Conservation (phyloP, 1,140 invertebrate species). For the Belonocnema kinseyi region DNA sequence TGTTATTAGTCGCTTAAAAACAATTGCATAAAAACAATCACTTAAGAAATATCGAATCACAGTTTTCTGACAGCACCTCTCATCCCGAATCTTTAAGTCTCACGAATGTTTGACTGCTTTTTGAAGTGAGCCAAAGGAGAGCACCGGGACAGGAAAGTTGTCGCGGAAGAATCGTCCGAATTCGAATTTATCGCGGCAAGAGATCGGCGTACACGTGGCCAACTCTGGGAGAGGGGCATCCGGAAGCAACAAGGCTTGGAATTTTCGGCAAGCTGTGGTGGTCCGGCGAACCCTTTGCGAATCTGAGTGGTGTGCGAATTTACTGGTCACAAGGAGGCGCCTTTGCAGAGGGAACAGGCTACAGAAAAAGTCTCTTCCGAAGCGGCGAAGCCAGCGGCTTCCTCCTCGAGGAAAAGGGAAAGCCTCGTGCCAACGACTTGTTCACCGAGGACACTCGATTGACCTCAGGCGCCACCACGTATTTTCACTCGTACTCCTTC, state of each 20-base stretch:
- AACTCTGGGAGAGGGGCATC: not conserved
- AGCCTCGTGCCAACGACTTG: slow-evolving; percentile 45
- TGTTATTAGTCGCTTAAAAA: not conserved
- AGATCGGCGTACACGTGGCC: not conserved
- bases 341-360: slow-evolving; percentile 31
- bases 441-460: slow-evolving; percentile 62
- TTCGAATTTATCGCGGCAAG: not conserved
- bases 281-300: slow-evolving; percentile 55
- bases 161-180: not conserved
- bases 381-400: slow-evolving; percentile 50
- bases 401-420: slow-evolving; percentile 55
- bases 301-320: slow-evolving; percentile 50
- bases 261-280: slow-evolving; percentile 64
- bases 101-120: no score
- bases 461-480: slow-evolving; percentile 71
- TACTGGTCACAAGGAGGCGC: slow-evolving; percentile 46
- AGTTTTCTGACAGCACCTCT: not conserved
- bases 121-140: not conserved
- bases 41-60: not conserved
- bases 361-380: slow-evolving; percentile 35
- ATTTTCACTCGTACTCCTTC: slow-evolving; percentile 76
- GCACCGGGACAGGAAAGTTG: slow-evolving; percentile 14
- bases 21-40: no score
- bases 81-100: not conserved
- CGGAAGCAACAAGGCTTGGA: slow-evolving; percentile 29